Conservation (phyloP, 1,140 invertebrate species). For the Meloidogyne exigua region DNA sequence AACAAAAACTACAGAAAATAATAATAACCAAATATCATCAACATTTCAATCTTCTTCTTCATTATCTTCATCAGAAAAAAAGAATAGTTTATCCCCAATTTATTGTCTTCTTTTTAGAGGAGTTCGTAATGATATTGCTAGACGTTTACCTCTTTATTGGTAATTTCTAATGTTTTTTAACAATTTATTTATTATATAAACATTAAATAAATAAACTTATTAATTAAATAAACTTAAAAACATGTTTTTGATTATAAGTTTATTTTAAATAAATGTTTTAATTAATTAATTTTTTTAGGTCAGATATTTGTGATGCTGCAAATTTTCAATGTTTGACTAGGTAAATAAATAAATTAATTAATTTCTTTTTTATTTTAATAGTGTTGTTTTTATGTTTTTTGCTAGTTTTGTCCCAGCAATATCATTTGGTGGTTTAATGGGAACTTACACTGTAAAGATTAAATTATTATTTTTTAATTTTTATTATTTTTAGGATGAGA, state of each 20-base stretch:
- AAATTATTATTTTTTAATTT: neutral
- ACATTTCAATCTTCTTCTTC: neutral
- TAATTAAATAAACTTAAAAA: no score
- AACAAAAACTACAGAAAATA: neutral
- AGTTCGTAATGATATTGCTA: conserved; percentile 63
- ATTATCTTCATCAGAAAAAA: conserved; percentile 12
- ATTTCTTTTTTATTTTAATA: neutral
- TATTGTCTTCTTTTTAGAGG: conserved; percentile 61
- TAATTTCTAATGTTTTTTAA: neutral
- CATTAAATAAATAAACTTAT: no score
- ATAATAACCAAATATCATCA: neutral
- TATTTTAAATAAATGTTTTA: neutral
- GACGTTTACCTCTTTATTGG: conserved; percentile 77
- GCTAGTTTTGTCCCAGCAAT: conserved; percentile 66
- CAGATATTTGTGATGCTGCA: conserved; percentile 65
- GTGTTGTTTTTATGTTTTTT: conserved; percentile 66
- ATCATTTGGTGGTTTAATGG: conserved; percentile 66
- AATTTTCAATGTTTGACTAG: conserved; percentile 65
- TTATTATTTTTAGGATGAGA: conserved; percentile 12
- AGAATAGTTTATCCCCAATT: conserved; percentile 2
- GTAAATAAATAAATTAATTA: neutral
- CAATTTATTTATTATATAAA: neutral
- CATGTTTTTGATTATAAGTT: neutral
- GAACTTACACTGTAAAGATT: conserved; percentile 39
- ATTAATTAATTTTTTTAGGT: conserved; percentile 37